These are phyloP conservation scores for Orchesella flavescens DNA, from an alignment of 2,888 invertebrate species.

Conservation along the genomic window DNA sequence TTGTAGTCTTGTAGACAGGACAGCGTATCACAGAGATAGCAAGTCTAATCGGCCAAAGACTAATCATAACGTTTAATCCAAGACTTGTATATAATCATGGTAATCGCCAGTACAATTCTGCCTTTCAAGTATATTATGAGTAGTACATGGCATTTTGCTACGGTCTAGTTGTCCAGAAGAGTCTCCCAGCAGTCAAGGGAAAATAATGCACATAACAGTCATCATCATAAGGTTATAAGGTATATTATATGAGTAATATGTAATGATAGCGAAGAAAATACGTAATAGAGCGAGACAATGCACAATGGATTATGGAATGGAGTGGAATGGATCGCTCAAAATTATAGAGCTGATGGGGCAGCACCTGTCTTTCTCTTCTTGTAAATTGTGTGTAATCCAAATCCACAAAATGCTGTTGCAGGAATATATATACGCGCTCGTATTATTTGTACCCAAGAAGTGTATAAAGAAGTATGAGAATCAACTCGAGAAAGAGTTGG, in stretches of 20 bases:
- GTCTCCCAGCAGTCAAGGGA: not conserved
- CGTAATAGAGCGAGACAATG: slow-evolving; percentile 50
- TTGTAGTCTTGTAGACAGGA: too few relatives aligned
- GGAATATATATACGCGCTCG: slow-evolving; percentile 8
- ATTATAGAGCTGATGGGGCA: slow-evolving; percentile 32
- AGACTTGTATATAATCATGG: slow-evolving; percentile 15
- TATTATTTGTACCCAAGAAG: too few relatives aligned
- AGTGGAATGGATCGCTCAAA: not conserved
- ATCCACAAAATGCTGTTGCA: slow-evolving; percentile 43
- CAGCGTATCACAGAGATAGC: too few relatives aligned
- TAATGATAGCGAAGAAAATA: not conserved
- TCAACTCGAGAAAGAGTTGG: too few relatives aligned
- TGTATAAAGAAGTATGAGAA: too few relatives aligned
- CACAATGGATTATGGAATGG: slow-evolving; percentile 21
- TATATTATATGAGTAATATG: not conserved
- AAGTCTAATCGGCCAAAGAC: too few relatives aligned
- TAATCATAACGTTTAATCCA: slow-evolving; percentile 4
- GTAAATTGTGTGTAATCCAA: not conserved
- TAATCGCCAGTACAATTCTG: slow-evolving; percentile 9
- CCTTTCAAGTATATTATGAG: not conserved
- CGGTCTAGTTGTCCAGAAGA: not conserved
- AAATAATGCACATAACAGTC: not conserved
- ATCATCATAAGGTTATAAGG: too few relatives aligned
- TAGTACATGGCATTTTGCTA: not conserved
- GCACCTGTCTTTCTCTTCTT: slow-evolving; percentile 18